Evolutionary conservation across 53 echinoderm and acorn worm species (phyloP).

Genomic region (Echinometra lucunter): DNA sequence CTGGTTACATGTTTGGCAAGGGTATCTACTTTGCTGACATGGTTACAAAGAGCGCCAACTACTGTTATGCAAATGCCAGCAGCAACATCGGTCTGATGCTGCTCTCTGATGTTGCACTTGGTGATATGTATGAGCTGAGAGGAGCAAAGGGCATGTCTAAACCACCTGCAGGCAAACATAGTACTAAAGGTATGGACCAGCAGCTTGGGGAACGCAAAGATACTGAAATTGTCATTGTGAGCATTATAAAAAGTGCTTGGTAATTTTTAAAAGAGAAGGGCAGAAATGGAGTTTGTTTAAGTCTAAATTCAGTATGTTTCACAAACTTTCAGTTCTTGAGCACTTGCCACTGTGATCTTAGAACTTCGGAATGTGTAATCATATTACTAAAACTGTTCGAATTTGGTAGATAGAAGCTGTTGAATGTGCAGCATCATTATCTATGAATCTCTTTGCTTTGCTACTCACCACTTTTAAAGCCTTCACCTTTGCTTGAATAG

Average conservation of each 20-base stretch:
- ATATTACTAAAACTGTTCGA: background rate
- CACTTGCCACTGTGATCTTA: background rate
- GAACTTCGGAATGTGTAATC: background rate
- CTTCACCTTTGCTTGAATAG: background rate
- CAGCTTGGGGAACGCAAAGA: background rate
- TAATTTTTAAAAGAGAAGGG: too few relatives aligned
- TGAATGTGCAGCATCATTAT: too few relatives aligned
- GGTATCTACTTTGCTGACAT: constrained; percentile 99
- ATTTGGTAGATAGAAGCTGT: background rate
- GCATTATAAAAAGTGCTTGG: too few relatives aligned
- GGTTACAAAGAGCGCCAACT: constrained; percentile 99
- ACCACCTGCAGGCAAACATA: constrained; percentile 92
- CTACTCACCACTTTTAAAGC: background rate
- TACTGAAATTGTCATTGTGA: too few relatives aligned
- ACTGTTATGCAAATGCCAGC: constrained; percentile 84
- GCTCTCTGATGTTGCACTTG: constrained; percentile 96
- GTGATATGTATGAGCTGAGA: constrained; percentile 91
- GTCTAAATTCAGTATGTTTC: too few relatives aligned
- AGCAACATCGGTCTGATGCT: constrained; percentile 90
- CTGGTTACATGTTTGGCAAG: constrained; percentile 99
- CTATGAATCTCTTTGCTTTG: background rate
- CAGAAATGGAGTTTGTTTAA: too few relatives aligned
- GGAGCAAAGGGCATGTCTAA: constrained; percentile 80
- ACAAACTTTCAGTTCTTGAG: too few relatives aligned
- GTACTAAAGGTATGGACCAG: constrained; percentile 85